Evolutionary conservation across 1,140 invertebrate species (phyloP).

Genomic region (Ericerus pela): DNA sequence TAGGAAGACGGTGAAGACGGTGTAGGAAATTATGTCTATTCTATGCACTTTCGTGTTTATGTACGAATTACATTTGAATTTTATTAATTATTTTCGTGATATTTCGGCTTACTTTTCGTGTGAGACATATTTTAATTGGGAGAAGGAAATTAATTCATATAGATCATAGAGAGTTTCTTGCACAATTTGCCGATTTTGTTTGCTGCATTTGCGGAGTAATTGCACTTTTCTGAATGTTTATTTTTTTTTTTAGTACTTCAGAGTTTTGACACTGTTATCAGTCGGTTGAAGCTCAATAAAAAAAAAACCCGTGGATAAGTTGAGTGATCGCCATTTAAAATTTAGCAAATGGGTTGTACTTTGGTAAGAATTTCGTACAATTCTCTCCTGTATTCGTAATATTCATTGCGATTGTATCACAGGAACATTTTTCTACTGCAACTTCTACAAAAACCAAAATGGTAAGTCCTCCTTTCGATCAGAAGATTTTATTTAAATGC

Average conservation of each 20-base stretch:
- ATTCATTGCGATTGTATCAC: neutral
- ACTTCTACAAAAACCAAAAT: constrained; percentile 3
- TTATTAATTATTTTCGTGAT: constrained; percentile 1
- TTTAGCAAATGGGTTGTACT: constrained; percentile 11
- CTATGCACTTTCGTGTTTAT: constrained; percentile 4
- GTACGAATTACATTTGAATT: neutral
- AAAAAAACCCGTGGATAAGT: constrained; percentile 11
- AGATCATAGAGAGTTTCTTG: neutral
- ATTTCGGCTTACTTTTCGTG: neutral
- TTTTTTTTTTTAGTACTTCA: constrained; percentile 8
- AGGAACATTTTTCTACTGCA: neutral
- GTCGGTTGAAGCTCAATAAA: constrained; percentile 10
- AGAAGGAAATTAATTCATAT: neutral
- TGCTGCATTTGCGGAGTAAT: constrained; percentile 3
- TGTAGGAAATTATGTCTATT: neutral
- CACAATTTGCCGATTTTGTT: neutral
- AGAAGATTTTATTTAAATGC: neutral
- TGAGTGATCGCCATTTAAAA: constrained; percentile 9
- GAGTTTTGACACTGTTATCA: constrained; percentile 12
- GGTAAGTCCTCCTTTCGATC: neutral
- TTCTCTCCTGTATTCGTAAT: neutral
- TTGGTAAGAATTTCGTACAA: neutral
- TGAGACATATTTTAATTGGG: neutral
- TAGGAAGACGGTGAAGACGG: neutral
- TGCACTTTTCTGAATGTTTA: constrained; percentile 11